phyloP scores from a whole-genome alignment of 2,113 vertebrate genomes.

The Sterna hirundo region DNA sequence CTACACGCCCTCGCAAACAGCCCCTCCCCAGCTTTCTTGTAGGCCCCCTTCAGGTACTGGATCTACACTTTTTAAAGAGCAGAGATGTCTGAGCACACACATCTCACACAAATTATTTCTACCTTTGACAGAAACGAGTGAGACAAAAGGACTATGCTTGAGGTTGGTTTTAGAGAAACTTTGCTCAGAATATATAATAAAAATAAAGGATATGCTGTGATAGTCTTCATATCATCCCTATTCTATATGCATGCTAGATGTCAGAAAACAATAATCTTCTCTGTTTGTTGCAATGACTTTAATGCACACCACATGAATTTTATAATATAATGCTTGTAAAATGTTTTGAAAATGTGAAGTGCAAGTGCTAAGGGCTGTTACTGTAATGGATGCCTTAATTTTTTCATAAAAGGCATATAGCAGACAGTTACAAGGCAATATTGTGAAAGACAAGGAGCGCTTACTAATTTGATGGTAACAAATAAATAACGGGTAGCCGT shows the following conservation, averaged over 20 bases:
- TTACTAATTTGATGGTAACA: background rate
- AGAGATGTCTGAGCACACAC: background rate
- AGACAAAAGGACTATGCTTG: background rate
- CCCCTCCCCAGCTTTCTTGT: too few relatives aligned
- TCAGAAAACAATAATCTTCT: background rate
- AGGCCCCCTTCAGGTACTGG: too few relatives aligned
- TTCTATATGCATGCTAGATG: background rate
- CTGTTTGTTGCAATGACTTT: background rate
- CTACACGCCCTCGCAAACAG: too few relatives aligned
- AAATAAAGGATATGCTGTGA: background rate
- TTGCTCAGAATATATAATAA: background rate
- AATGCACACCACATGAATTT: background rate
- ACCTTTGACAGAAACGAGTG: background rate
- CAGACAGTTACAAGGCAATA: background rate
- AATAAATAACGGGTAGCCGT: conserved; percentile 11
- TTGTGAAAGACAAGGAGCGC: background rate
- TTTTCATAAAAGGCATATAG: background rate
- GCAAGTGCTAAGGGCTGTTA: background rate
- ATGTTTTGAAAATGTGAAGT: background rate
- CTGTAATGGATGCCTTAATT: background rate
- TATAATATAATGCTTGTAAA: background rate
- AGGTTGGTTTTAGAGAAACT: background rate
- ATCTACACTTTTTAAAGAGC: background rate
- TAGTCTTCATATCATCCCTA: background rate
- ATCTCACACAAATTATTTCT: background rate